Conservation (phyloP, 2,797 vertebrate genomes). For the Sphenodon punctatus region DNA sequence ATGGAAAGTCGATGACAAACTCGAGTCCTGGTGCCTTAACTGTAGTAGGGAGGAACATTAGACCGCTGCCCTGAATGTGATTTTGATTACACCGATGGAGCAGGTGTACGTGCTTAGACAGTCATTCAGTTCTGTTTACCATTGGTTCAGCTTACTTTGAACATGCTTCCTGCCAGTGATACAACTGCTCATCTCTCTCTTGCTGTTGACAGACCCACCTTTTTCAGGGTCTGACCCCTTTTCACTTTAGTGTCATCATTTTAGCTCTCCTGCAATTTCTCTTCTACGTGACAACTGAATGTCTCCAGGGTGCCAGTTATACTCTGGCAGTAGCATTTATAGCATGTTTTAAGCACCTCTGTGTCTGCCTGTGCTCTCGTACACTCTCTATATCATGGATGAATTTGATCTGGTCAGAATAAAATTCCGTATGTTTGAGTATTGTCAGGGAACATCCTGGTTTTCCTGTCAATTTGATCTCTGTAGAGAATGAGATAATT, state of each 20-base stretch:
- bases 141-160: fast-evolving
- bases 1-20: not conserved
- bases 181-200: not conserved
- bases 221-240: not conserved
- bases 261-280: not conserved
- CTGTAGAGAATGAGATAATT: not conserved
- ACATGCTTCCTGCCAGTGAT: too few species aligned
- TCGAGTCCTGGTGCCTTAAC: not conserved
- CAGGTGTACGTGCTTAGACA: too few species aligned
- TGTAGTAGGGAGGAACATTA: not conserved
- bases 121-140: not conserved
- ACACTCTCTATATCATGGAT: not conserved
- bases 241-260: not conserved
- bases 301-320: not conserved
- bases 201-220: not conserved
- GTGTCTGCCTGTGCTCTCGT: not conserved
- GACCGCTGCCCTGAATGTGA: not conserved
- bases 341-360: not conserved
- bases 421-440: not conserved
- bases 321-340: not conserved
- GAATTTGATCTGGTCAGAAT: not conserved
- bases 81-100: not conserved
- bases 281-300: not conserved
- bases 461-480: not conserved
- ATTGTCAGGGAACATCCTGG: not conserved